Conservation (phyloP, 2,888 invertebrate genomes). For the Chironomus riparius region DNA sequence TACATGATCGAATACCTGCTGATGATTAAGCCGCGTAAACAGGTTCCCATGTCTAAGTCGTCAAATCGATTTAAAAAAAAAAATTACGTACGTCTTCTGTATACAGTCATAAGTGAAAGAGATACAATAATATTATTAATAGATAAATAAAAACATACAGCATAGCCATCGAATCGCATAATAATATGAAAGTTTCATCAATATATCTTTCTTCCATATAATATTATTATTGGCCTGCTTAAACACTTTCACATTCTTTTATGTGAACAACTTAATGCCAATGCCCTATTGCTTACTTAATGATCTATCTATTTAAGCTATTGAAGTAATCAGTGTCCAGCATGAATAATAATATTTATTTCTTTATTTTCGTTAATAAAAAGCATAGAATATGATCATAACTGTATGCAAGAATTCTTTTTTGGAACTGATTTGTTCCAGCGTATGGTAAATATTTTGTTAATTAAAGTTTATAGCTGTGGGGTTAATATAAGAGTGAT, state of each 20-base stretch:
- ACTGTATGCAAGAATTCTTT: neutral
- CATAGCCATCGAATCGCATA: neutral
- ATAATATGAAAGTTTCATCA: neutral
- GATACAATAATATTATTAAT: too few species aligned
- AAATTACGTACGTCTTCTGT: too few species aligned
- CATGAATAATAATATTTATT: neutral
- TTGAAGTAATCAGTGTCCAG: neutral
- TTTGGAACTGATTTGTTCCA: neutral
- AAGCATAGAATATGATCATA: neutral
- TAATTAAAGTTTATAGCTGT: neutral
- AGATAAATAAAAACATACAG: too few species aligned
- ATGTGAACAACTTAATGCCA: neutral
- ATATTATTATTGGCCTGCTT: neutral
- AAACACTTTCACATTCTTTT: conserved; percentile 20
- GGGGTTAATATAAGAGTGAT: too few species aligned
- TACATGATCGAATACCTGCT: neutral
- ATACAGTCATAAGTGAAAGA: too few species aligned
- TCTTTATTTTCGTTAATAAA: neutral
- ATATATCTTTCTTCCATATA: neutral
- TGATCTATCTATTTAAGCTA: neutral
- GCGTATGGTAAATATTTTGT: neutral
- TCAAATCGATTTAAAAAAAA: neutral
- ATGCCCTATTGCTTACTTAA: conserved; percentile 5
- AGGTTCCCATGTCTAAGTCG: neutral
- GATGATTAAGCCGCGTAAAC: neutral